Conservation (phyloP, 2,113 vertebrate genomes). For the Monarcha castaneiventris region DNA sequence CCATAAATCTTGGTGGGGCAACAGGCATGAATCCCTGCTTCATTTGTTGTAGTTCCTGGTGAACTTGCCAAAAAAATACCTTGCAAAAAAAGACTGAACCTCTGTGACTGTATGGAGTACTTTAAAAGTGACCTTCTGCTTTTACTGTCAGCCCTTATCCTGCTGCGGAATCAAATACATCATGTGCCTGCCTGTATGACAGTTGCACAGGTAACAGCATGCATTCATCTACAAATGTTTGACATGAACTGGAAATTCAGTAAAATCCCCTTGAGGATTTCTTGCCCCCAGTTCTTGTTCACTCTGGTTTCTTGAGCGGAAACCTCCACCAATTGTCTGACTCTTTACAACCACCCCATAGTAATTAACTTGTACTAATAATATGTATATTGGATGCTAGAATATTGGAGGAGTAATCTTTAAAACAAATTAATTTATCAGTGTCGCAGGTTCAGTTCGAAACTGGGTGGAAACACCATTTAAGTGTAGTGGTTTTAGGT, state of each 20-base stretch:
- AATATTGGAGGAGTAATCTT: not conserved
- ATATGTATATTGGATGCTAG: not conserved
- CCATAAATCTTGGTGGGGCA: not conserved
- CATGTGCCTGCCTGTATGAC: not conserved
- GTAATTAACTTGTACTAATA: not conserved
- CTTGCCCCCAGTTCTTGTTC: not conserved
- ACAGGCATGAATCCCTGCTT: not conserved
- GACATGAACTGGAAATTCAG: not conserved
- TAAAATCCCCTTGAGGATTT: not conserved
- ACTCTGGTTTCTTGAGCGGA: not conserved
- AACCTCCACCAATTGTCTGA: not conserved
- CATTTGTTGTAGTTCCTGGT: not conserved
- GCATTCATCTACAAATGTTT: not conserved
- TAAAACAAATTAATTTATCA: not conserved
- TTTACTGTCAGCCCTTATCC: not conserved
- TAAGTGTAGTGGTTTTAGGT: no score
- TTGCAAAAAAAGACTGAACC: not conserved
- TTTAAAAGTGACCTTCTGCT: not conserved
- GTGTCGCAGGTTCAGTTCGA: no score
- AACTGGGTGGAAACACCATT: no score
- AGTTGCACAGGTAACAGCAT: not conserved
- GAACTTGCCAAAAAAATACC: not conserved
- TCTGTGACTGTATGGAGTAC: not conserved
- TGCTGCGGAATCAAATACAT: not conserved
- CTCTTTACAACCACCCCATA: not conserved